Base-by-base conservation (phyloP, 1,140 invertebrate genomes). In the Trichogramma pretiosum region DNA sequence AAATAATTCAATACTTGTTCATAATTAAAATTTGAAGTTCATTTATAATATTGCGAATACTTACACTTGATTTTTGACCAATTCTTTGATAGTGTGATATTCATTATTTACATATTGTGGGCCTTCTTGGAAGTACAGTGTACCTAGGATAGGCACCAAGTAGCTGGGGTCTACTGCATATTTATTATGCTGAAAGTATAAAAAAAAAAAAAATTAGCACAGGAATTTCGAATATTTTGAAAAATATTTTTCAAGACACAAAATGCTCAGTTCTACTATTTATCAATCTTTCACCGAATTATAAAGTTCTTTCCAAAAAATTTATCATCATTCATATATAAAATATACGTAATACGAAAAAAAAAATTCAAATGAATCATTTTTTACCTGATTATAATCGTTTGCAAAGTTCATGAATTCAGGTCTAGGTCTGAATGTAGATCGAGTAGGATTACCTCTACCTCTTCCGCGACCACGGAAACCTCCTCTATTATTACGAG, bases 1-100 rank as follows among this genome's bases (percentile, higher is more conserved):
- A 57, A 49, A 38, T 28, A 53, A 46, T 34, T n/a, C n/a, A n/a
- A 28, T 28, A 28, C 28, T 13, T 23, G 26, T 37, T 23, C 16
- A 37, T 38, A 18, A 49, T 17, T 32, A 30, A 34, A 7, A 28
- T 28, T 28, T 28, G 11, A 28, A 28, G 11, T 28, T 47, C 19
- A 26, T 41, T 48, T 28, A 34, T 13, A 7, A 47, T 46, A 33
- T 48, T 40, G 16, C 24, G 11, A 28, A 28, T 52, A 49, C 80
- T 83, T 69, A 89, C 85, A 89, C 86, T 75, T 89, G 87, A 59
- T 89, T 87, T 58, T 79, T 84, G 51, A 91, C 83, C 53, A 82
- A 81, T 49, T 88, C 85, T 62, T 86, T 87, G 3, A 89, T 64
- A 22, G 74, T 77, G 5, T 66, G 60, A 39, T 72, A 68, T 56